Evolutionary conservation across 2,113 vertebrate genomes (phyloP).

Genomic region (Notothenia rossii): DNA sequence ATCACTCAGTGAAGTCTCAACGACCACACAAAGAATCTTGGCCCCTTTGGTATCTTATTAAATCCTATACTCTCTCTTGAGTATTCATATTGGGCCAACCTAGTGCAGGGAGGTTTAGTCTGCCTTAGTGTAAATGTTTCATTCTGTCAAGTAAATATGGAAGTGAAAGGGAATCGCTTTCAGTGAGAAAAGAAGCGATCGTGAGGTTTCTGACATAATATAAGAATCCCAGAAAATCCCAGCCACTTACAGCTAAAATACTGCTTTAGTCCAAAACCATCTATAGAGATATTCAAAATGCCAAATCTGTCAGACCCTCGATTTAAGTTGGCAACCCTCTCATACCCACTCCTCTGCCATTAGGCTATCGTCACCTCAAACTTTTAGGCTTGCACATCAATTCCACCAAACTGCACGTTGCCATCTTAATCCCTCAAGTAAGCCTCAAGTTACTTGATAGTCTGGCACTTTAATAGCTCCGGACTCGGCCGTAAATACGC

Average conservation of each 20-base stretch:
- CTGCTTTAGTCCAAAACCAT: constrained; percentile 33
- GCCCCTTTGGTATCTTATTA: neutral
- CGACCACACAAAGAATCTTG: neutral
- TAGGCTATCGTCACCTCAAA: constrained; percentile 57
- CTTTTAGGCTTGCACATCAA: constrained; percentile 52
- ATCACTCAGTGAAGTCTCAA: neutral
- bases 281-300: constrained; percentile 26
- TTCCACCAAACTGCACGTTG: constrained; percentile 58
- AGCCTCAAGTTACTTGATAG: constrained; percentile 63
- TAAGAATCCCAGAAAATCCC: constrained; percentile 9
- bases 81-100: neutral
- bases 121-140: neutral
- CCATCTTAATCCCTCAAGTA: constrained; percentile 57
- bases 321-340: constrained; percentile 51
- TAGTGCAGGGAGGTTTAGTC: neutral
- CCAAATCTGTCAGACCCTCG: constrained; percentile 42
- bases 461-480: constrained; percentile 66
- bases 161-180: neutral
- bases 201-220: neutral
- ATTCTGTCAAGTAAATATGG: too few species aligned
- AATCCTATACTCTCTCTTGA: neutral
- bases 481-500: constrained; percentile 56
- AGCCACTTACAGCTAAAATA: constrained; percentile 1
- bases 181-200: neutral
- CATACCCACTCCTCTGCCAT: constrained; percentile 51